Percentiles rank a stretch among this genome's conserved stretches.
Conservation (phyloP, 2,797 vertebrate species). For the Notamacropus eugenii region DNA sequence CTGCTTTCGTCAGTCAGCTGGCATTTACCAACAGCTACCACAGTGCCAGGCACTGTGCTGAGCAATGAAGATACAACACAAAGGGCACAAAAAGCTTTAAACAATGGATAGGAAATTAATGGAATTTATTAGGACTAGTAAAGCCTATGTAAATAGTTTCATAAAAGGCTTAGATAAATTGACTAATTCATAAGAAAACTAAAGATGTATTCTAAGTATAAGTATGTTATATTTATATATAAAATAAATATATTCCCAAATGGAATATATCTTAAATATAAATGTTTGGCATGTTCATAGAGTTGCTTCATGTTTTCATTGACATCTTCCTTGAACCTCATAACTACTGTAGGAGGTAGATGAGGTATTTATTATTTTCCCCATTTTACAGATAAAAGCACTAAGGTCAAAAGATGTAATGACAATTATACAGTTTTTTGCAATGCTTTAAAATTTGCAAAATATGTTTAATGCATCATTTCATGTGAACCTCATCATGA, state of each 20-base stretch:
- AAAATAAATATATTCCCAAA: neutral
- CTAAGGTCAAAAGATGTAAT: neutral
- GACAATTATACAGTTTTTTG: neutral
- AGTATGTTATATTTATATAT: too few relatives aligned
- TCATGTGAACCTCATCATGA: neutral
- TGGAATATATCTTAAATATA: neutral
- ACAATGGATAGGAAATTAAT: neutral
- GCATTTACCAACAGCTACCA: neutral
- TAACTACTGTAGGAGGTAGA: neutral
- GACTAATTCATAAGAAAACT: neutral
- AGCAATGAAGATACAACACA: neutral
- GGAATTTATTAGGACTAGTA: neutral
- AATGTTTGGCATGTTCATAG: neutral
- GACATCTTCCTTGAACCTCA: neutral
- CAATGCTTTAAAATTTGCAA: neutral
- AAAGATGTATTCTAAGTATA: neutral
- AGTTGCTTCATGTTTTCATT: neutral
- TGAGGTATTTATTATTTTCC: neutral
- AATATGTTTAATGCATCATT: neutral
- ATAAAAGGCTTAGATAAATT: neutral
- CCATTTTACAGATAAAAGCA: neutral
- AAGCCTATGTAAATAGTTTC: neutral
- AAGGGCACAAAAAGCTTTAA: neutral
- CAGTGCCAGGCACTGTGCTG: neutral
- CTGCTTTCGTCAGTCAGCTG: neutral